A percentile compares a stretch with the other conserved stretches of the same genome.
Evolutionary conservation across 2,888 invertebrate genomes (phyloP).

Genomic region (Idaea straminata): DNA sequence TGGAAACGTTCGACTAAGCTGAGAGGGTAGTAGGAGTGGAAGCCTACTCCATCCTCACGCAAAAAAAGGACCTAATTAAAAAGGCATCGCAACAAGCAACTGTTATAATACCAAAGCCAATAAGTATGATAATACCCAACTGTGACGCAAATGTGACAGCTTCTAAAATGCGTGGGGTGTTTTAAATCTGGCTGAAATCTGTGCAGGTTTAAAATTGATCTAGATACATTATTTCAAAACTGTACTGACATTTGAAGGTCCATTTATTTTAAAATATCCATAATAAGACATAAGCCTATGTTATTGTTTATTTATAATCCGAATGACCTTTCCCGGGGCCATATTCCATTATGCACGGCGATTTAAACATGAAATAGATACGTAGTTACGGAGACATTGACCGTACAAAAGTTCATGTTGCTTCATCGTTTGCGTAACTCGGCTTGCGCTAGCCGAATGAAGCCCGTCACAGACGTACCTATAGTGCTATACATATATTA

Average conservation of each 20-base stretch:
- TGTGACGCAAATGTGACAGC: too few relatives aligned
- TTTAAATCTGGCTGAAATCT: neutral
- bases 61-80: too few relatives aligned
- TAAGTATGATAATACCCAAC: too few relatives aligned
- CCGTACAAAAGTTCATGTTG: constrained; percentile 63
- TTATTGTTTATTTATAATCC: constrained; percentile 21
- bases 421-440: constrained; percentile 52
- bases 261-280: constrained; percentile 9
- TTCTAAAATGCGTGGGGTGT: neutral
- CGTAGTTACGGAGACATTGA: constrained; percentile 54
- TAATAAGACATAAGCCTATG: constrained; percentile 11
- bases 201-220: neutral
- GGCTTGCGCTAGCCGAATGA: constrained; percentile 17
- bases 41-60: too few relatives aligned
- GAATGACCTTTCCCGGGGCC: constrained; percentile 23
- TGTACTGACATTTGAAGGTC: constrained; percentile 18
- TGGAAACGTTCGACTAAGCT: too few relatives aligned
- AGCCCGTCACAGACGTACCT: too few relatives aligned
- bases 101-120: too few relatives aligned
- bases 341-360: constrained; percentile 27
- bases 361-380: constrained; percentile 22
- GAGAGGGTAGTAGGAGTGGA: too few relatives aligned
- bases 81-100: too few relatives aligned
- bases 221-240: neutral
- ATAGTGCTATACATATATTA: too few relatives aligned